A percentile compares a stretch with the other conserved stretches of the same genome.
Conservation (phyloP, 2,888 invertebrate species). For the Drosophila helvetica region DNA sequence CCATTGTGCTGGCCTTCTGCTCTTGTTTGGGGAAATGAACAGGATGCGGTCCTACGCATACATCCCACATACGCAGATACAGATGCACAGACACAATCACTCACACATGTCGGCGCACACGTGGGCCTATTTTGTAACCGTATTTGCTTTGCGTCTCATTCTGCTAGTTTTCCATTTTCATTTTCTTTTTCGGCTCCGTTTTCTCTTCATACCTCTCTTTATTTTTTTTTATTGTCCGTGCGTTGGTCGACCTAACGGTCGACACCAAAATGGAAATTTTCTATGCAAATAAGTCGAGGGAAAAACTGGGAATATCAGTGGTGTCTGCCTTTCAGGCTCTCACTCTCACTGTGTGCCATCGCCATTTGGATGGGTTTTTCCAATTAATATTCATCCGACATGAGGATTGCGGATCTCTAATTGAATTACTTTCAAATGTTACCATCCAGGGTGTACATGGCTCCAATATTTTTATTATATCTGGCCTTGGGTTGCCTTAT, state of each 20-base stretch:
- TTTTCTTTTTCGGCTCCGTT: neutral
- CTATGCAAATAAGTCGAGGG: conserved; percentile 36
- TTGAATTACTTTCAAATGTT: conserved; percentile 16
- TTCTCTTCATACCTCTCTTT: neutral
- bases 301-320: neutral
- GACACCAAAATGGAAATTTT: conserved; percentile 31
- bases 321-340: neutral
- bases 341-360: too few relatives aligned
- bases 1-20: conserved; percentile 3
- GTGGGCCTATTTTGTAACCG: conserved; percentile 40
- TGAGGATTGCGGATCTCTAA: neutral
- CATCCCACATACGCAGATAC: conserved; percentile 7
- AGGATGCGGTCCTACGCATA: conserved; percentile 35
- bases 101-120: conserved; percentile 8
- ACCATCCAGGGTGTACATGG: conserved; percentile 9
- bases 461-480: conserved; percentile 2
- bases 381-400: neutral
- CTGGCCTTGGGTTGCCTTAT: conserved; percentile 10
- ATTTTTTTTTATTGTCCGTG: neutral
- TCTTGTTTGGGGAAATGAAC: conserved; percentile 38
- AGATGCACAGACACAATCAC: neutral
- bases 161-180: conserved; percentile 22
- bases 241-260: conserved; percentile 4
- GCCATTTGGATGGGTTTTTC: too few relatives aligned
- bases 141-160: conserved; percentile 30